Conservation (phyloP, 1,140 invertebrate genomes). For the Thaumatotibia leucotreta region DNA sequence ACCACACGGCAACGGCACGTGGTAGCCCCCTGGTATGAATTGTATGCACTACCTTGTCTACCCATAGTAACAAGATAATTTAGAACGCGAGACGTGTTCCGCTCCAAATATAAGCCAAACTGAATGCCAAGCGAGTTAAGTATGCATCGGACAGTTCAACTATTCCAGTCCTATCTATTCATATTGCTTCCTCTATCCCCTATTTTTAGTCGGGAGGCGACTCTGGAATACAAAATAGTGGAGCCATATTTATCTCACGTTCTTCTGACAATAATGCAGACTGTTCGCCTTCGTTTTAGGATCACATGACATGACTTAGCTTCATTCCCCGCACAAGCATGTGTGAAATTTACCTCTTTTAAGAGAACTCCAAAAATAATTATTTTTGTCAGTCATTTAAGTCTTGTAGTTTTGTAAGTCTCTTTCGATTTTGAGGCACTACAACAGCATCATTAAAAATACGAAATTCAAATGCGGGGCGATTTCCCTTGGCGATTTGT, state of each 20-base stretch:
- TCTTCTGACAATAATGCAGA: not conserved
- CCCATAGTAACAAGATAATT: not conserved
- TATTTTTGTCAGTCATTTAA: no score
- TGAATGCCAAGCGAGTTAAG: constrained; percentile 8
- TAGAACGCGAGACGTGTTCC: not conserved
- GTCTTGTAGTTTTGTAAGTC: no score
- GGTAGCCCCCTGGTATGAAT: no score
- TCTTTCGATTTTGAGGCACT: not conserved
- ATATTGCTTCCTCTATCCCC: constrained; percentile 51
- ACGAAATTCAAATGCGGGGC: not conserved
- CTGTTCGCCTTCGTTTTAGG: no score
- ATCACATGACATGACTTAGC: no score
- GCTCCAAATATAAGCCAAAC: constrained; percentile 5
- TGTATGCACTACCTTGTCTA: not conserved
- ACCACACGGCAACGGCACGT: no score
- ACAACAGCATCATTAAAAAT: not conserved
- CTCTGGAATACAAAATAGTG: constrained; percentile 41
- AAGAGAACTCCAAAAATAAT: no score
- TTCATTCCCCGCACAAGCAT: no score
- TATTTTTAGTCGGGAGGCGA: constrained; percentile 47
- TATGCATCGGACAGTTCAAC: constrained; percentile 41
- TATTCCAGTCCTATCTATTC: constrained; percentile 51
- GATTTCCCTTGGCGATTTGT: not conserved
- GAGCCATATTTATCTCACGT: constrained; percentile 18
- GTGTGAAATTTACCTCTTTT: no score